These are phyloP conservation scores for Belgica antarctica DNA, from an alignment of 2,888 invertebrate species.

Conservation along the genomic window DNA sequence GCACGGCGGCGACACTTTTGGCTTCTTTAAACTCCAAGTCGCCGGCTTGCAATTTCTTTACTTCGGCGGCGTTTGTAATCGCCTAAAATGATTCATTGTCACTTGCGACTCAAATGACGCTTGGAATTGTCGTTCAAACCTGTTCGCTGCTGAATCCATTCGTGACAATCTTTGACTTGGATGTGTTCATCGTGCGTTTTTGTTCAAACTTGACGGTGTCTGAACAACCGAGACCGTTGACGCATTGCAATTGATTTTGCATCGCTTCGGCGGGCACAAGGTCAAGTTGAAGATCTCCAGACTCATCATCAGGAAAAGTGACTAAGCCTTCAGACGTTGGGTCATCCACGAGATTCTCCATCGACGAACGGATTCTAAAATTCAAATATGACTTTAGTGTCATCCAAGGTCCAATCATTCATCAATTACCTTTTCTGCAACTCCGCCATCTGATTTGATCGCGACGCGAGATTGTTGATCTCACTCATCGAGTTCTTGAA, in stretches of 20 bases:
- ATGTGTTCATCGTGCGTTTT: conserved; percentile 75
- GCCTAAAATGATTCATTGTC: conserved; percentile 47
- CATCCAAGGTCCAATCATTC: not conserved
- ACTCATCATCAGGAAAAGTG: conserved; percentile 78
- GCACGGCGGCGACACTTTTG: conserved; percentile 72
- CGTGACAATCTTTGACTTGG: conserved; percentile 73
- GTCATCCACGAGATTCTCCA: conserved; percentile 76
- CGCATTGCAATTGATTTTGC: conserved; percentile 38
- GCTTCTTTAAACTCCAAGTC: conserved; percentile 80
- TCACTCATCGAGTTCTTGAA: conserved; percentile 79
- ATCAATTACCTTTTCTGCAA: conserved; percentile 46
- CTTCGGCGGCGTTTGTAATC: conserved; percentile 68
- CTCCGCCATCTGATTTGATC: conserved; percentile 46
- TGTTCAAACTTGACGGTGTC: conserved; percentile 80
- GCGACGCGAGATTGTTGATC: conserved; percentile 69
- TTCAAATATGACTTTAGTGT: not conserved
- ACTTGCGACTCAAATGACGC: not conserved
- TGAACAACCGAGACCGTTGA: conserved; percentile 46
- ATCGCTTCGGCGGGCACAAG: conserved; percentile 50
- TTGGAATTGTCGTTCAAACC: conserved; percentile 50
- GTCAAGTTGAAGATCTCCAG: conserved; percentile 56
- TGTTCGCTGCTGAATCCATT: conserved; percentile 80
- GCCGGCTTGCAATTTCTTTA: conserved; percentile 74
- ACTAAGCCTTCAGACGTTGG: conserved; percentile 66
- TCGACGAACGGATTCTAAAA: conserved; percentile 65